These are phyloP conservation scores for Heliconius sara DNA, from an alignment of 2,888 invertebrate species.

Conservation along the genomic window DNA sequence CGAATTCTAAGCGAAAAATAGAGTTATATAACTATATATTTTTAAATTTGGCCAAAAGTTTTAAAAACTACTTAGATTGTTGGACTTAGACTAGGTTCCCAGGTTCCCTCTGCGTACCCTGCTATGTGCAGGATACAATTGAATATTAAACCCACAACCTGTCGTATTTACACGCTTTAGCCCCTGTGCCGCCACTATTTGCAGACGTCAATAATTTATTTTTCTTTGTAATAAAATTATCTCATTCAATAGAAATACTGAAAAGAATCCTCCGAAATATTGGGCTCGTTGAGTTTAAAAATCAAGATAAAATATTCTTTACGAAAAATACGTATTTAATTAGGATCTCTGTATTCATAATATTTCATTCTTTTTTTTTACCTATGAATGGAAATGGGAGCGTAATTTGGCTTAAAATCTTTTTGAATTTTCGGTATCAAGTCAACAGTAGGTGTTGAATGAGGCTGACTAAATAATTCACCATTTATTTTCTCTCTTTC, in stretches of 20 bases:
- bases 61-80: no score
- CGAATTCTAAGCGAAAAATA: no score
- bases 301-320: conserved; percentile 9
- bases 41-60: no score
- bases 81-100: no score
- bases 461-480: neutral
- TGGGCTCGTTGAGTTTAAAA: conserved; percentile 12
- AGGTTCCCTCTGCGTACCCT: no score
- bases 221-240: conserved; percentile 2
- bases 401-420: conserved; percentile 1
- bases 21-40: no score
- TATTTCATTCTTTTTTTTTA: conserved; percentile 3
- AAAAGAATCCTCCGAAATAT: conserved; percentile 15
- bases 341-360: conserved; percentile 17
- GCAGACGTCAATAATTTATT: neutral
- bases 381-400: conserved; percentile 5
- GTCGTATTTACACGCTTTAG: no score
- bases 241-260: conserved; percentile 10
- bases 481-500: neutral
- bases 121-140: neutral
- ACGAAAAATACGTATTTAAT: conserved; percentile 18
- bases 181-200: neutral
- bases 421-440: conserved; percentile 14
- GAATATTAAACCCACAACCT: neutral
- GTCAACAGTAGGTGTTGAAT: conserved; percentile 7